Evolutionary conservation across 2,888 invertebrate genomes (phyloP).

Genomic region (Seira musarum): DNA sequence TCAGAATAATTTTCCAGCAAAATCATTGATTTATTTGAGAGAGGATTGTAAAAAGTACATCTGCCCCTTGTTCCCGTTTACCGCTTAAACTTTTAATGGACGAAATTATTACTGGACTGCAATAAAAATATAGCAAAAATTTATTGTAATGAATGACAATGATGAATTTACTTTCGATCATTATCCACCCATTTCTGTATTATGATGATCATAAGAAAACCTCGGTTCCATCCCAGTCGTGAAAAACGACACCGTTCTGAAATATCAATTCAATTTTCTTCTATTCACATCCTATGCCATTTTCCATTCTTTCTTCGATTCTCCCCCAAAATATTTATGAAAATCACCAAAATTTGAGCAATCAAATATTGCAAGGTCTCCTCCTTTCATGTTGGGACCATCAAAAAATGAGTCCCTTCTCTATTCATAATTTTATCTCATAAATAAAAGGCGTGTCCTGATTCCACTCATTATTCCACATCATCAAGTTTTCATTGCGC

Average conservation of each 20-base stretch:
- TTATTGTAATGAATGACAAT: background rate
- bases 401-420: constrained; percentile 13
- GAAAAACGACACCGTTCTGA: background rate
- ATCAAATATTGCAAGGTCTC: constrained; percentile 29
- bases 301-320: background rate
- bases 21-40: background rate
- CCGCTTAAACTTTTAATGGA: background rate
- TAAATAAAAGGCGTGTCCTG: constrained; percentile 54
- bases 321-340: constrained; percentile 20
- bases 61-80: constrained; percentile 32
- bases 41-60: constrained; percentile 40
- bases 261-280: constrained; percentile 19
- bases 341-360: constrained; percentile 39
- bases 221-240: background rate
- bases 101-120: background rate
- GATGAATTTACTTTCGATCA: background rate
- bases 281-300: background rate
- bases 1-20: background rate
- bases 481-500: constrained; percentile 49
- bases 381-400: constrained; percentile 45
- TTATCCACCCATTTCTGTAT: no score
- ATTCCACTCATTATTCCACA: constrained; percentile 55
- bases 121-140: no score
- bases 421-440: constrained; percentile 38
- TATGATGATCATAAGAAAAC: background rate